A percentile compares a stretch with the other conserved stretches of the same genome.
These are phyloP conservation scores for Psittacula echo DNA, from an alignment of 2,797 vertebrate species.

Conservation along the genomic window DNA sequence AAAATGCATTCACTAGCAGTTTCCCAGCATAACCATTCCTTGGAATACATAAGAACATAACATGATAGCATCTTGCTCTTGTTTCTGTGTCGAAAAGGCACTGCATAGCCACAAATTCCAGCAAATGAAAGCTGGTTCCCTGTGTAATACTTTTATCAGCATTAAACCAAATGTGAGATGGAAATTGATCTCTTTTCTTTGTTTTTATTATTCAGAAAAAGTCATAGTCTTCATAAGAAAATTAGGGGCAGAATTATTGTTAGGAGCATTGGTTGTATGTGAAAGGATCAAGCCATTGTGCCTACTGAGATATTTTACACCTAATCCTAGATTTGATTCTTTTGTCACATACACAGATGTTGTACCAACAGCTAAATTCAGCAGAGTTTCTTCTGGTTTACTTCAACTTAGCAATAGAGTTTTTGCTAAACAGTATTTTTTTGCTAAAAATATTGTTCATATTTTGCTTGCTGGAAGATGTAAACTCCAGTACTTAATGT, in stretches of 20 bases:
- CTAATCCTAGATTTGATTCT: not conserved
- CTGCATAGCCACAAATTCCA: not conserved
- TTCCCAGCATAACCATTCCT: constrained; percentile 3
- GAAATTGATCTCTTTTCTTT: not conserved
- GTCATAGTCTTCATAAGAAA: rapidly evolving
- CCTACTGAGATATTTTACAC: not conserved
- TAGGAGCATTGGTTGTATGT: not conserved
- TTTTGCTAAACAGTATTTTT: too few species aligned
- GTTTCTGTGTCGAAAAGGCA: not conserved
- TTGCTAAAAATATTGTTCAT: not conserved
- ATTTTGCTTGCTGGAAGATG: not conserved
- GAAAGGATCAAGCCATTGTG: not conserved
- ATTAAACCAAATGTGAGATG: not conserved
- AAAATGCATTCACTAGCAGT: not conserved
- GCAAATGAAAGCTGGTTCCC: not conserved
- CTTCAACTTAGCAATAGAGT: not conserved
- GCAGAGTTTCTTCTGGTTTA: not conserved
- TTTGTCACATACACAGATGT: not conserved
- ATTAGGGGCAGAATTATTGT: not conserved
- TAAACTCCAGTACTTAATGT: not conserved
- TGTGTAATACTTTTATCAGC: not conserved
- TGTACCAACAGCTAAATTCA: not conserved
- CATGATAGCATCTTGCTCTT: not conserved
- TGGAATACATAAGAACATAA: not conserved
- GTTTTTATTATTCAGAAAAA: not conserved